Percentiles rank a stretch among this genome's conserved stretches.
phyloP scores from a whole-genome alignment of 2,888 invertebrate species.

The Eubasilissa splendida region DNA sequence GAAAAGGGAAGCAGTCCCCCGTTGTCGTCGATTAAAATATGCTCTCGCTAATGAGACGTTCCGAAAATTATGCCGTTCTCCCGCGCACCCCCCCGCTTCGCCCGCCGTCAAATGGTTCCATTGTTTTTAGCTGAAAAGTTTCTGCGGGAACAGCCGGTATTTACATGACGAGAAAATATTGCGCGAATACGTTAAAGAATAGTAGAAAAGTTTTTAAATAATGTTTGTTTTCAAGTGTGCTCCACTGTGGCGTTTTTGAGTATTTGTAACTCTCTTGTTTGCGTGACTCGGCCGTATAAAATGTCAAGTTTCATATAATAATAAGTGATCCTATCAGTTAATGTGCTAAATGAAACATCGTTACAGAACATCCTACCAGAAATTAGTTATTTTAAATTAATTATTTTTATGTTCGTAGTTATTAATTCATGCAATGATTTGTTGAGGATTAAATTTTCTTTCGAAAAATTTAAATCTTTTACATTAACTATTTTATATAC shows the following conservation, averaged over 20 bases:
- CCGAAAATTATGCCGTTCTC: slow-evolving; percentile 48
- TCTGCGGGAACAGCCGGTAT: neutral
- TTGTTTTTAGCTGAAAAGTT: neutral
- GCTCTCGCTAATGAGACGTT: slow-evolving; percentile 54
- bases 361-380: slow-evolving; percentile 1
- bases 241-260: slow-evolving; percentile 9
- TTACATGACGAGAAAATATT: slow-evolving; percentile 29
- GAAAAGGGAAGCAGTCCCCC: slow-evolving; percentile 19
- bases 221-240: slow-evolving; percentile 36
- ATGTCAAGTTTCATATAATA: slow-evolving; percentile 24
- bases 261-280: slow-evolving; percentile 13
- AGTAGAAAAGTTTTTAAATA: slow-evolving; percentile 37
- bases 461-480: neutral
- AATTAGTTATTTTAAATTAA: neutral
- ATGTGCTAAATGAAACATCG: slow-evolving; percentile 36
- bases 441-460: too few relatives aligned
- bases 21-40: slow-evolving; percentile 51
- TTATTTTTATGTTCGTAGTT: too few relatives aligned
- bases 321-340: slow-evolving; percentile 36
- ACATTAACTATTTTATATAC: neutral
- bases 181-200: slow-evolving; percentile 32
- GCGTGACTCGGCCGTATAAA: slow-evolving; percentile 30
- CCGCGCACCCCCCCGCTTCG: slow-evolving; percentile 9
- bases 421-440: too few relatives aligned
- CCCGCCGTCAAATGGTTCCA: neutral